phyloP scores from a whole-genome alignment of 2,888 invertebrate species.

The Eristalis intricaria region DNA sequence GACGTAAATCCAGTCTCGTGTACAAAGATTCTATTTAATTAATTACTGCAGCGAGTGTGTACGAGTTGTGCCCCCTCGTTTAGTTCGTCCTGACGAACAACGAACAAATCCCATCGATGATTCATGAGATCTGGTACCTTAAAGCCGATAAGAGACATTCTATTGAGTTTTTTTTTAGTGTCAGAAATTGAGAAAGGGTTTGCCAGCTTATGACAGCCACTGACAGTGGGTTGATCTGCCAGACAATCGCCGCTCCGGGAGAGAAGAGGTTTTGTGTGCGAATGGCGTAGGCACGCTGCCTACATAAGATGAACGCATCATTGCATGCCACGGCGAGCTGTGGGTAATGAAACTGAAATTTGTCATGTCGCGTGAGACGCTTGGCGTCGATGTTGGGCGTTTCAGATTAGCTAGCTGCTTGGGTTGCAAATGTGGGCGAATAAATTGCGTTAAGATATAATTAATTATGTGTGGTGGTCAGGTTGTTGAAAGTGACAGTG shows the following conservation, averaged over 20 bases:
- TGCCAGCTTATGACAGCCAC: conserved; percentile 30
- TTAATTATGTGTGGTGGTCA: conserved; percentile 6
- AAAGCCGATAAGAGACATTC: conserved; percentile 44
- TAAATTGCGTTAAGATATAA: conserved; percentile 6
- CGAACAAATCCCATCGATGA: conserved; percentile 16
- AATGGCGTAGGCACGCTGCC: conserved; percentile 24
- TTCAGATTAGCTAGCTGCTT: conserved; percentile 1
- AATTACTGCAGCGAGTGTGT: neutral
- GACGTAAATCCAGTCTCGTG: conserved; percentile 42
- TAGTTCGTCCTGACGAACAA: neutral
- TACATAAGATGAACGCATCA: neutral
- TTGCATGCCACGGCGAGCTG: neutral
- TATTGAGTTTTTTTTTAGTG: conserved; percentile 13
- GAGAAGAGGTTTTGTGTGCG: neutral
- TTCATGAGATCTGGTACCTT: conserved; percentile 29
- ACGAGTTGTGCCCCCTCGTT: neutral
- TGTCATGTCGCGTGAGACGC: neutral
- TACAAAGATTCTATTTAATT: conserved; percentile 32
- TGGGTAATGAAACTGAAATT: conserved; percentile 60
- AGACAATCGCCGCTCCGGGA: conserved; percentile 24
- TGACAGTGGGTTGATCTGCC: conserved; percentile 32
- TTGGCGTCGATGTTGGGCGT: neutral
- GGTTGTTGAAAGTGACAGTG: conserved; percentile 3
- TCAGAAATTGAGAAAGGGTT: neutral
- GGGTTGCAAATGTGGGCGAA: neutral